Base-by-base conservation (phyloP, 2,113 vertebrate species). In the Urocitellus parryii region DNA sequence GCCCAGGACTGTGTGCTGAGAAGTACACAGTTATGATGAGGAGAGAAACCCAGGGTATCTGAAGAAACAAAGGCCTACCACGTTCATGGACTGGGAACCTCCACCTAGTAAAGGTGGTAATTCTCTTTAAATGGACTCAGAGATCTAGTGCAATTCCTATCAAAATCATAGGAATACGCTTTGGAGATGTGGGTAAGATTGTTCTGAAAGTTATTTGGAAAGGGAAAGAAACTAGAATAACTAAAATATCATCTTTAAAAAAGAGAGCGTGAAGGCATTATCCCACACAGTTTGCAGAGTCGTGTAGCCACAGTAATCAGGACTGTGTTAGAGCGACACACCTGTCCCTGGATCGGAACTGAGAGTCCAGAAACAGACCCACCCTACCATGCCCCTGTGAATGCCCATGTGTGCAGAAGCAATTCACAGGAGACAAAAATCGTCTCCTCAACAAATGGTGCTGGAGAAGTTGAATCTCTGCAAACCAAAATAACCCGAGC, bases 261-360 rank as follows among this genome's bases (percentile, higher is more conserved):
- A 61, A 20, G 20, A 83, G 1, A 37, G 67, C 45, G 39, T 22
- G 39, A 34, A 83, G 29, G 37, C 39, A 67, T 63, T 22, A 5
- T 32, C 32, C 45, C 39, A 8, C 25, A 12, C 63, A 9, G 10
- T 32, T 22, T 32, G 25, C 16, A 16, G 63, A 27, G 24, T 34
- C 10, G 2, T 20, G 11, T 3, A 58, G 39, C 58, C 63, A 65
- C 37, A 12, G 56, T 22, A 58, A 22, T 58, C 80, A 65, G 20
- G 32, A 4, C 18, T 14, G 18, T 76, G 37, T 32, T 22, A 13
- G 42, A 25, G 16, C 7, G 32, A 48, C 29, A 29, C 22, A 7
- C 4, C 1, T 0, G 2, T 37, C 32, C 16, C 0, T 12, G 24
- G 34, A 18, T 1, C 14, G 6, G n/a, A 48, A 17, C 8, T 16